These are phyloP conservation scores for Calliscelio sp. DNA, from an alignment of 2,888 invertebrate species.

Conservation along the genomic window DNA sequence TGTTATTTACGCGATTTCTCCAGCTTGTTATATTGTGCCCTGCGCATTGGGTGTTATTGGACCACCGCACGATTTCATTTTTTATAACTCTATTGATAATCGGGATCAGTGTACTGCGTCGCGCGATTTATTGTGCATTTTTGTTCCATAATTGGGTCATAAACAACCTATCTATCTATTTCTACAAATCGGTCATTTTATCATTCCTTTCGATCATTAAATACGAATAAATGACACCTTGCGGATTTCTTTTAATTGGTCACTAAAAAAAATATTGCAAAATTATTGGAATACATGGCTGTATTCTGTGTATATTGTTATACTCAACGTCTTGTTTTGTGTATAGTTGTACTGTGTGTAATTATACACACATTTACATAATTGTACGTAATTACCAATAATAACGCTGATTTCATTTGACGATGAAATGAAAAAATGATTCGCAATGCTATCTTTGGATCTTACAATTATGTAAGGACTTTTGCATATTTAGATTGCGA, in stretches of 20 bases:
- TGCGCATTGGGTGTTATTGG: slow-evolving; percentile 28
- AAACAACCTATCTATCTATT: slow-evolving; percentile 11
- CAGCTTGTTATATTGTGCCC: slow-evolving; percentile 52
- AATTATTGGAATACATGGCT: slow-evolving; percentile 17
- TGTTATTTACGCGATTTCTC: slow-evolving; percentile 70
- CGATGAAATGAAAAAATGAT: slow-evolving; percentile 55
- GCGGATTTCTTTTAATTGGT: background rate
- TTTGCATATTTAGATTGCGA: slow-evolving; percentile 37
- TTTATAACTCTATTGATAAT: slow-evolving; percentile 31
- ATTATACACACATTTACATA: slow-evolving; percentile 51
- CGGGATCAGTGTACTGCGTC: slow-evolving; percentile 16
- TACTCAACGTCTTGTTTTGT: slow-evolving; percentile 10
- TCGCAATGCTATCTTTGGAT: slow-evolving; percentile 41
- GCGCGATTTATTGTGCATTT: slow-evolving; percentile 20
- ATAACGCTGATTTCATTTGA: slow-evolving; percentile 54
- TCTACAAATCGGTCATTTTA: slow-evolving; percentile 15
- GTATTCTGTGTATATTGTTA: background rate
- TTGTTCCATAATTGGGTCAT: slow-evolving; percentile 16
- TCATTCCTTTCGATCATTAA: background rate
- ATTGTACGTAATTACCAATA: slow-evolving; percentile 50
- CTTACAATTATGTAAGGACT: slow-evolving; percentile 46
- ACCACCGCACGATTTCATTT: slow-evolving; percentile 44
- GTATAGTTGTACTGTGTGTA: slow-evolving; percentile 4
- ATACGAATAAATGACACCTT: background rate
- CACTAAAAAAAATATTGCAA: slow-evolving; percentile 7